phyloP scores from a whole-genome alignment of 1,140 invertebrate genomes.

The Pseudomyrmex flavicornis region DNA sequence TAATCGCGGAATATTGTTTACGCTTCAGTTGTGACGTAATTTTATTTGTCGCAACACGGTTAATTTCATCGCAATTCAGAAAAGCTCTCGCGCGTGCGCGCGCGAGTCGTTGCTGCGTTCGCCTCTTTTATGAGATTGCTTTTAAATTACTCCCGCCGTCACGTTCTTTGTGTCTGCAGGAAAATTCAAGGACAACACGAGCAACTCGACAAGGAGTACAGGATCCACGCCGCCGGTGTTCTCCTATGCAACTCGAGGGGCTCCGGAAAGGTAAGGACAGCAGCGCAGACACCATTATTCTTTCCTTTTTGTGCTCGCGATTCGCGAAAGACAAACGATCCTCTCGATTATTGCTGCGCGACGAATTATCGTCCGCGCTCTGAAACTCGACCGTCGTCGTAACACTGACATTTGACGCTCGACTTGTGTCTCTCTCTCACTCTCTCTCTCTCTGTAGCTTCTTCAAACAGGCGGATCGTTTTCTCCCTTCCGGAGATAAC shows the following conservation, averaged over 20 bases:
- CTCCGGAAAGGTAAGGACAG: slow-evolving; percentile 88
- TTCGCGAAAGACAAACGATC: slow-evolving; percentile 65
- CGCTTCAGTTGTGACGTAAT: not conserved
- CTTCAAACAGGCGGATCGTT: slow-evolving; percentile 54
- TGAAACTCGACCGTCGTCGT: slow-evolving; percentile 22
- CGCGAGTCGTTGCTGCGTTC: too few species aligned
- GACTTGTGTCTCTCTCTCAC: slow-evolving; percentile 13
- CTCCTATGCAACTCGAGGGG: slow-evolving; percentile 88
- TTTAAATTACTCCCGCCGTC: slow-evolving; percentile 20
- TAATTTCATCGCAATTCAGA: not conserved
- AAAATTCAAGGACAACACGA: slow-evolving; percentile 91
- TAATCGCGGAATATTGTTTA: not conserved
- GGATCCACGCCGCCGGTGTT: slow-evolving; percentile 88
- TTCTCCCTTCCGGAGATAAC: not conserved
- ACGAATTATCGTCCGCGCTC: slow-evolving; percentile 61
- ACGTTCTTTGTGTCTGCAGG: slow-evolving; percentile 81
- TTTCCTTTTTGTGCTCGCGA: slow-evolving; percentile 37
- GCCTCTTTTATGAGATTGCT: not conserved
- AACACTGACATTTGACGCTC: slow-evolving; percentile 40
- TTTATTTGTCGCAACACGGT: not conserved
- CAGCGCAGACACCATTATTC: slow-evolving; percentile 52
- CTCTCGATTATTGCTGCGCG: slow-evolving; percentile 61
- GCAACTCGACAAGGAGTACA: slow-evolving; percentile 90
- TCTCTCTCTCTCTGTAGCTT: slow-evolving; percentile 10
- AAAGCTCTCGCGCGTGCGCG: not conserved